Base-by-base conservation (phyloP, 2,888 invertebrate genomes). In the Heliconius cydno region DNA sequence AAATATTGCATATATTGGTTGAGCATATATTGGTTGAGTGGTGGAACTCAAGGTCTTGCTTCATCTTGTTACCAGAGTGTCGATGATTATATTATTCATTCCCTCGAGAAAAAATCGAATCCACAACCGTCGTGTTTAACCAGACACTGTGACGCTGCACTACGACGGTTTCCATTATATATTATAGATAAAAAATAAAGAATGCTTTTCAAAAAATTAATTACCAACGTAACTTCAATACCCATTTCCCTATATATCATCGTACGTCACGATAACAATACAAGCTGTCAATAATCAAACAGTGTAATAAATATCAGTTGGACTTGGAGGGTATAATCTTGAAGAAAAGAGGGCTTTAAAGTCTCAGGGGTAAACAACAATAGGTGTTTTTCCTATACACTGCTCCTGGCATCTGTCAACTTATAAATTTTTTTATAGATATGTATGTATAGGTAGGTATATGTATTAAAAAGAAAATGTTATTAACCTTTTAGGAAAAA, bases 311-410 rank as follows among this genome's bases (percentile, higher is more conserved):
- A 88, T 88, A 88, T 86, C 83, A 84, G 82, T 84, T 83, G 81
- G 85, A 86, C 87, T 84, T 82, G 81, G 85, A 86, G 87, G 88
- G 88, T 85, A 86, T 87, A 88, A 87, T 88, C 87, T 88, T 87
- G 79, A 86, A 86, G 85, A 83, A 30, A 84, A 84, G 85, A 85
- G 87, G 86, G 85, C 85, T 87, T 89, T 88, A 88, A 87, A 88
- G 85, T 87, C 88, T 87, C 85, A 78, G 86, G 88, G 88, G 86
- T 81, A 80, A 83, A 83, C 82, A 84, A 88, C 88, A 88, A 89
- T 86, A 84, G 86, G 83, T 87, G 88, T 87, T 88, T 88, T 88
- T 87, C 87, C 87, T 87, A 87, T 84, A 86, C 87, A 86, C 86
- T 86, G 82, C 85, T 85, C 85, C 82, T 80, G 72, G 74, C 77